Conservation (phyloP, 2,888 invertebrate genomes). For the Muschampia plurimacula region DNA sequence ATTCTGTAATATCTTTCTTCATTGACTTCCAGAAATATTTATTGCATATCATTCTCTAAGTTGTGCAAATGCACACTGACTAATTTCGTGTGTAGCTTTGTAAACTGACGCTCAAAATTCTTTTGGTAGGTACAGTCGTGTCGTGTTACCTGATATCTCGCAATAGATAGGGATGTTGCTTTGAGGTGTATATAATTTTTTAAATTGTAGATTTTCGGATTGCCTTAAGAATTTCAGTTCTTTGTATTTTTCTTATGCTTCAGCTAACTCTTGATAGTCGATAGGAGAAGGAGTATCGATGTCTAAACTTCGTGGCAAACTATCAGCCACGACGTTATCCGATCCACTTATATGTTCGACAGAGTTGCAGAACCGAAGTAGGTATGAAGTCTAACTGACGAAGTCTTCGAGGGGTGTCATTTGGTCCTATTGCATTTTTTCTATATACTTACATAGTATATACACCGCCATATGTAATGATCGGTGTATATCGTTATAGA, state of each 20-base stretch:
- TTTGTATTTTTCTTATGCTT: constrained; percentile 25
- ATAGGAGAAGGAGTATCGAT: constrained; percentile 23
- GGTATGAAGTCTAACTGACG: constrained; percentile 29
- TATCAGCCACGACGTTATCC: constrained; percentile 23
- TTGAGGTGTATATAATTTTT: neutral
- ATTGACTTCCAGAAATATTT: constrained; percentile 37
- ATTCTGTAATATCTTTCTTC: constrained; percentile 26
- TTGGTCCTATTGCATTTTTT: constrained; percentile 26
- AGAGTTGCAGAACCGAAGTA: constrained; percentile 19
- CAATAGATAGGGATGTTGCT: neutral
- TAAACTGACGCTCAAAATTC: constrained; percentile 21
- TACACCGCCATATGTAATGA: constrained; percentile 24
- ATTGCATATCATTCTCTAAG: constrained; percentile 33
- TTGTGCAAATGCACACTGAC: constrained; percentile 24
- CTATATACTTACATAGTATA: too few species aligned
- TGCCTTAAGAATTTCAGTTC: constrained; percentile 10
- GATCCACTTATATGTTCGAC: constrained; percentile 26
- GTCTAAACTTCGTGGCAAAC: constrained; percentile 23
- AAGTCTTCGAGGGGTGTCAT: constrained; percentile 29
- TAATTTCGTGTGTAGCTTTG: constrained; percentile 27
- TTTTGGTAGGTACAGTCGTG: neutral
- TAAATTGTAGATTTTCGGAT: neutral
- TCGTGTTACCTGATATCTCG: constrained; percentile 1
- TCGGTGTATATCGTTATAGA: constrained; percentile 43
- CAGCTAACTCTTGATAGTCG: constrained; percentile 17